These are phyloP conservation scores for Noctilio leporinus DNA, from an alignment of 2,113 vertebrate species.

Conservation along the genomic window DNA sequence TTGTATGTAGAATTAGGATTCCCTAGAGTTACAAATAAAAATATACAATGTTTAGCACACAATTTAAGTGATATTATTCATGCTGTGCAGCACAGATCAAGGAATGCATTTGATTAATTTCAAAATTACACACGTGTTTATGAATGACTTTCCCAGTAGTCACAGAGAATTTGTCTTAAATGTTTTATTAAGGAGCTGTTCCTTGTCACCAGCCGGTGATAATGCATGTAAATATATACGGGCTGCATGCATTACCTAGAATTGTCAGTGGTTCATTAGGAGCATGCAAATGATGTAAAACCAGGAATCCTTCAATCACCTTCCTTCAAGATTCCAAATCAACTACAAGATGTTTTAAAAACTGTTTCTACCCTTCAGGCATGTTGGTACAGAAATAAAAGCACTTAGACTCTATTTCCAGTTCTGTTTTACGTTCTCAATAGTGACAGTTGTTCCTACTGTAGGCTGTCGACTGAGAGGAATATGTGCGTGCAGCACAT, in stretches of 20 bases:
- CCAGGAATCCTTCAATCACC: background rate
- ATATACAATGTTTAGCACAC: background rate
- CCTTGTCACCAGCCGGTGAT: background rate
- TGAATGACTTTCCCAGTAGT: background rate
- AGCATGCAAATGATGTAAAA: background rate
- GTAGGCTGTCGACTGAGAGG: background rate
- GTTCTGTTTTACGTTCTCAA: background rate
- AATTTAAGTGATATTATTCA: background rate
- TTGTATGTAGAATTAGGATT: background rate
- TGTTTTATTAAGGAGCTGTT: constrained; percentile 20
- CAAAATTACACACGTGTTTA: constrained; percentile 2
- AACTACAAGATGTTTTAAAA: background rate
- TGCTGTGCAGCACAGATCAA: background rate
- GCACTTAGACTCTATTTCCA: background rate
- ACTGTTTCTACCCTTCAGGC: background rate
- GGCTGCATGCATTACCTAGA: background rate
- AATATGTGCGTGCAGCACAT: background rate
- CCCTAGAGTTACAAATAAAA: background rate
- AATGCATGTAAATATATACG: constrained; percentile 15
- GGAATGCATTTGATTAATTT: constrained; percentile 7
- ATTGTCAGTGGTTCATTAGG: background rate
- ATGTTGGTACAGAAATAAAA: background rate
- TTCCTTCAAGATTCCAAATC: background rate
- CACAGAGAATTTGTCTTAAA: constrained; percentile 3
- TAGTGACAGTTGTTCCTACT: background rate